Evolutionary conservation across 2,797 vertebrate genomes (phyloP), one percentile per base, ranked within the genome.

Genomic region (Borostomias antarcticus): DNA sequence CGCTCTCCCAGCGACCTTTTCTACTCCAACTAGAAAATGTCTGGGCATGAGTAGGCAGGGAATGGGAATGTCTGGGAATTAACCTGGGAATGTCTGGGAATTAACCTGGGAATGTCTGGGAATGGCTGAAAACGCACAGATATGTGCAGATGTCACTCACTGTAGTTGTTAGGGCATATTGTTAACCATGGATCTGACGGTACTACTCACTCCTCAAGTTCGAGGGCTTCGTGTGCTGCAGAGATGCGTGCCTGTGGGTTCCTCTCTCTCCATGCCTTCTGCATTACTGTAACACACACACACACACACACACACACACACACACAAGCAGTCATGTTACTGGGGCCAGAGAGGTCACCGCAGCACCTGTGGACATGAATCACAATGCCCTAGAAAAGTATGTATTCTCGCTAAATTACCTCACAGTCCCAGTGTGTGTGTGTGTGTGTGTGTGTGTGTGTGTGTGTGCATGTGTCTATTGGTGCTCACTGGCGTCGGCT

Each of bases 201-300:
- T n/a, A n/a, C 15, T 45, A 95, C 96, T 94, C 90, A 99, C 97
- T 99, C 97, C 82, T 98, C 98, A 50, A 98, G 91, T 85, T 98
- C 96, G 85, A 98, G 93, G 71, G 97, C 96, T 92, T 99, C 96
- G 3, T 98, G 97, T 54, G 97, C 97, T 66, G 97, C 96, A 62
- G 96, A 96, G 90, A 99, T 97, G 66, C 97, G 94, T 80, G 97
- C 96, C 89, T 98, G 97, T 5, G 97, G 97, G 74, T 99, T 99
- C 85, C 97, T 95, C 85, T 99, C 97, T 85, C 97, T 92, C 97
- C 97, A 99, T 9, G 97, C 97, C 89, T 99, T 99, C 78, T 99
- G 97, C 97, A 99, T 99, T 82, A 98, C 97, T 99, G 81, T 45
- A 76, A 74, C 23, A 54, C 66, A 65, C 62, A 64, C 48, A 64